Percentiles rank a stretch among this genome's conserved stretches.
Conservation (phyloP, 2,888 invertebrate genomes). For the Drosophila mayaguana region DNA sequence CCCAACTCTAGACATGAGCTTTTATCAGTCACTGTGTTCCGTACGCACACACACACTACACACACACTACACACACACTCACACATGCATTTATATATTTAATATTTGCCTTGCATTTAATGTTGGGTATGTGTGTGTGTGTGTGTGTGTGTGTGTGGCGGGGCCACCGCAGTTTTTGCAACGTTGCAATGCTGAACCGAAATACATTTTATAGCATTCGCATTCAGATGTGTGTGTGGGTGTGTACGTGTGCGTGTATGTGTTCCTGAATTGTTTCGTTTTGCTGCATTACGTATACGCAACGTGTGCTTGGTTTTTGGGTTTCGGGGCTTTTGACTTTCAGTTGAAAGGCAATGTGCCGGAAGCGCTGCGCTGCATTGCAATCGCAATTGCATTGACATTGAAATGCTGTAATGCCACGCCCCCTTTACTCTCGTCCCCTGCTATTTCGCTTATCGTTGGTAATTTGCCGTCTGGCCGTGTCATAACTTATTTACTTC, state of each 20-base stretch:
- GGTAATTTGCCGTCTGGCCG: conserved; percentile 76
- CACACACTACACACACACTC: too few relatives aligned
- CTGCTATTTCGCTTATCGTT: conserved; percentile 7
- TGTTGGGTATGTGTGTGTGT: conserved; percentile 25
- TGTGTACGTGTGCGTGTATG: conserved; percentile 13
- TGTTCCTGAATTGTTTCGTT: conserved; percentile 59
- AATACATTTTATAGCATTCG: conserved; percentile 74
- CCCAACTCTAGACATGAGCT: not conserved
- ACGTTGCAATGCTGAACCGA: conserved; percentile 47
- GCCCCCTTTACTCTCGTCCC: not conserved
- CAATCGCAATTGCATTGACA: conserved; percentile 66
- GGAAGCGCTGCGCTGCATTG: conserved; percentile 37
- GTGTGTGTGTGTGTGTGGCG: conserved; percentile 9
- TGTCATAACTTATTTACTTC: conserved; percentile 65
- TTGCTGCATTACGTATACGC: conserved; percentile 67
- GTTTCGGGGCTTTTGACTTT: conserved; percentile 45
- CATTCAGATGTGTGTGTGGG: not conserved
- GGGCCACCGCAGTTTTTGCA: conserved; percentile 59
- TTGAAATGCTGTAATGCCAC: conserved; percentile 54
- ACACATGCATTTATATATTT: not conserved
- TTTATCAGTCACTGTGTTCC: not conserved
- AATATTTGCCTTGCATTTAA: conserved; percentile 65
- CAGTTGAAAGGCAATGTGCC: conserved; percentile 47
- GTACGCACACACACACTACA: not conserved
- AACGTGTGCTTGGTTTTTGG: conserved; percentile 37